Conservation (phyloP, 2,113 vertebrate genomes). For the Scartelaos histophorus region DNA sequence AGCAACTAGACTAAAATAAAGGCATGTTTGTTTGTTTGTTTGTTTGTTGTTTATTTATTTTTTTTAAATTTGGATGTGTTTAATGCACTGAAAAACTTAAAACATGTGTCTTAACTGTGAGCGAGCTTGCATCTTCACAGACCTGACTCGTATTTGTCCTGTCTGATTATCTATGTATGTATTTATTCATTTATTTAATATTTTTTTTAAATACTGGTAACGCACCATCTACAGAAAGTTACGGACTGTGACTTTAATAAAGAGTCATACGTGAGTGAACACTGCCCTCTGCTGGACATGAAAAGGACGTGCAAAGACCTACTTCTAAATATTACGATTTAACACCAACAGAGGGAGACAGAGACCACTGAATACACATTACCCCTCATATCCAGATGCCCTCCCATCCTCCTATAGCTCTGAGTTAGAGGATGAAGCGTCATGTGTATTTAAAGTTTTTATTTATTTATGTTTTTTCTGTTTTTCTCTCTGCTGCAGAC, state of each 20-base stretch:
- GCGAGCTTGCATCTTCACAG: too few relatives aligned
- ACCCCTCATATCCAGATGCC: not conserved
- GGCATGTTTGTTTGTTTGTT: too few relatives aligned
- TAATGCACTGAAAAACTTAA: too few relatives aligned
- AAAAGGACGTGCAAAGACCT: not conserved
- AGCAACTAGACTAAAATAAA: too few relatives aligned
- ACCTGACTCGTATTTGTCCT: too few relatives aligned
- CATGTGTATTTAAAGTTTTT: not conserved
- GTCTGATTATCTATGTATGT: too few relatives aligned
- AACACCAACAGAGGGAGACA: not conserved
- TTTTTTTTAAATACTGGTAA: too few relatives aligned
- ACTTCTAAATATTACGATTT: not conserved
- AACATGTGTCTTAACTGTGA: too few relatives aligned
- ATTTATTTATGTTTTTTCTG: not conserved
- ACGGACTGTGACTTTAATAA: not conserved
- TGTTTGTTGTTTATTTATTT: too few relatives aligned
- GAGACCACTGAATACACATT: not conserved
- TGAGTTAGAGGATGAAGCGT: too few relatives aligned
- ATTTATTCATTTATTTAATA: too few relatives aligned
- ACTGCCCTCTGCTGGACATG: not conserved
- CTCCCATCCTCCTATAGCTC: not conserved
- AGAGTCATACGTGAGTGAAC: not conserved
- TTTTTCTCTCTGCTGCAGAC: conserved; percentile 53
- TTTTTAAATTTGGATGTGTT: not conserved
- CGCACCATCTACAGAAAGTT: too few relatives aligned